phyloP scores from a whole-genome alignment of 2,888 invertebrate genomes.

The Imbricaverruca yamaguchii region DNA sequence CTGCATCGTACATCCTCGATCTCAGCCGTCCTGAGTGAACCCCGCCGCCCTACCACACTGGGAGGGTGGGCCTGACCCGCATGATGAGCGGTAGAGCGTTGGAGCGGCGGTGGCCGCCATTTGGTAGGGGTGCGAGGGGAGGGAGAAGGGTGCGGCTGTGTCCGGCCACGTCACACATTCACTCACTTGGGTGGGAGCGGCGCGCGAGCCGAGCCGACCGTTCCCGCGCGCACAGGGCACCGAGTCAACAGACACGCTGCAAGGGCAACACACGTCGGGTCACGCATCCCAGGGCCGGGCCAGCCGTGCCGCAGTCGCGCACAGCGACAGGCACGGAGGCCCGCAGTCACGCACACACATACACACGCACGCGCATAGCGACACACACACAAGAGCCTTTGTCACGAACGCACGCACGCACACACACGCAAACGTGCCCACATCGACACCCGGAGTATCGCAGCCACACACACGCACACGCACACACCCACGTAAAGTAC shows the following conservation, averaged over 20 bases:
- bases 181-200: not conserved
- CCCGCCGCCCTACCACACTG: no score
- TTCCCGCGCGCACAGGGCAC: not conserved
- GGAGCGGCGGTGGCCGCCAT: no score
- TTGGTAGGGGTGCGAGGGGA: no score
- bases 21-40: no score
- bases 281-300: no score
- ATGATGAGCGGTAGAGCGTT: no score
- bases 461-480: no score
- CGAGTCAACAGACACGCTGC: conserved; percentile 15
- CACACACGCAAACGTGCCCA: no score
- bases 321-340: not conserved
- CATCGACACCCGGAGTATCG: no score
- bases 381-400: not conserved
- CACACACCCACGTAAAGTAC: not conserved
- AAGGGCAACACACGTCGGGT: not conserved
- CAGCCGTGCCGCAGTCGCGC: not conserved
- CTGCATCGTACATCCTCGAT: no score
- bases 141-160: no score
- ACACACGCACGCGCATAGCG: not conserved
- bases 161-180: not conserved
- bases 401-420: not conserved
- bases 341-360: not conserved
- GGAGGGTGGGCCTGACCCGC: no score
- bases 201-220: not conserved